Evolutionary conservation across 2,888 invertebrate species (phyloP).

Genomic region (Myathropa florea): DNA sequence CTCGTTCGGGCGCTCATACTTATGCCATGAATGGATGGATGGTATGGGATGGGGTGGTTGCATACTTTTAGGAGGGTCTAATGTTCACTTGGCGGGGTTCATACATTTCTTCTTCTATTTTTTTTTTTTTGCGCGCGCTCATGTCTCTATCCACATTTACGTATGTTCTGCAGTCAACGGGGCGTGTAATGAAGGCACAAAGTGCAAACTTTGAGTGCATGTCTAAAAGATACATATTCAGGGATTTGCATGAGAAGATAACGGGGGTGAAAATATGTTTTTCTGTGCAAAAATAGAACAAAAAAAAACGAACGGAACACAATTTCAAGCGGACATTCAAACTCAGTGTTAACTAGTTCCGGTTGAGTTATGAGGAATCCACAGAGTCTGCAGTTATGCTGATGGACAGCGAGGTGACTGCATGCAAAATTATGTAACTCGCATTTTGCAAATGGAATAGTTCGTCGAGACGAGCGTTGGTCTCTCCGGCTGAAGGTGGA

Average conservation of each 20-base stretch:
- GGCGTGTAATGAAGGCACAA: constrained; percentile 51
- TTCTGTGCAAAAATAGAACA: background rate
- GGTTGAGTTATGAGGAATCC: background rate
- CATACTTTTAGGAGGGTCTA: background rate
- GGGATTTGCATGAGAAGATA: constrained; percentile 9
- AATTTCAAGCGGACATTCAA: background rate
- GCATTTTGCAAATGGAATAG: background rate
- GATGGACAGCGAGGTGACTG: background rate
- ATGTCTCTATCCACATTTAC: background rate
- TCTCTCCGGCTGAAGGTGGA: background rate
- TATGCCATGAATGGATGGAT: background rate
- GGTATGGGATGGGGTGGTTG: background rate
- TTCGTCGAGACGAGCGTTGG: no score
- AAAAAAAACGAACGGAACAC: background rate
- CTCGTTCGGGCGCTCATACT: background rate
- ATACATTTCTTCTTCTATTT: background rate
- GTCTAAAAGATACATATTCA: constrained; percentile 54
- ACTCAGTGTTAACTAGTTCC: background rate
- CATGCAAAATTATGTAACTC: background rate
- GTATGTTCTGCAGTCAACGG: constrained; percentile 25
- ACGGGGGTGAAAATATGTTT: background rate
- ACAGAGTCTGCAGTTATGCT: background rate
- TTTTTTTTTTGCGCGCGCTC: background rate
- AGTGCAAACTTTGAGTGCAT: constrained; percentile 58
- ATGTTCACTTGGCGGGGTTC: constrained; percentile 25